Conservation (phyloP, 2,797 vertebrate genomes). For the Bradypus variegatus region DNA sequence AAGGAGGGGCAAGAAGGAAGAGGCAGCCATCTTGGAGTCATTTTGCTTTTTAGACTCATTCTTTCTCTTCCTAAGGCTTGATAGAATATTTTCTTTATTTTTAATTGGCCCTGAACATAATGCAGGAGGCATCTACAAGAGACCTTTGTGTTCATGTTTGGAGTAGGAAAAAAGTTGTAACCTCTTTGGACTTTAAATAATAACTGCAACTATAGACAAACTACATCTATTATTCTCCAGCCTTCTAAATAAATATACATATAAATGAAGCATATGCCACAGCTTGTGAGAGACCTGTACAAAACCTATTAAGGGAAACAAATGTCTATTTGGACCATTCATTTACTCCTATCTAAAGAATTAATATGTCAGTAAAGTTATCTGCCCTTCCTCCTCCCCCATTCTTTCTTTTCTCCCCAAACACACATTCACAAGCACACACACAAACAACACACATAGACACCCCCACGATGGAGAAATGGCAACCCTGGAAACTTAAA, state of each 20-base stretch:
- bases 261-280: constrained; percentile 56
- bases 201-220: constrained; percentile 48
- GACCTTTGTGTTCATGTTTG: constrained; percentile 14
- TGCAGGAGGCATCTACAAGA: constrained; percentile 24
- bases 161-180: constrained; percentile 50
- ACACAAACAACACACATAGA: constrained; percentile 38
- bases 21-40: constrained; percentile 72
- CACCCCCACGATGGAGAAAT: background rate
- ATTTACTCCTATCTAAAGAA: constrained; percentile 42
- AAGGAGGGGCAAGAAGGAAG: constrained; percentile 54
- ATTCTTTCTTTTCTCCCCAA: constrained; percentile 46
- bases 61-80: background rate
- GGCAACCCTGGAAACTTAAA: background rate
- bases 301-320: constrained; percentile 59
- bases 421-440: constrained; percentile 16
- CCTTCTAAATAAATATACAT: constrained; percentile 59
- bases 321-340: constrained; percentile 54
- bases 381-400: constrained; percentile 43
- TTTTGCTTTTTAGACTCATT: constrained; percentile 52
- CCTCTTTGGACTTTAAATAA: constrained; percentile 53
- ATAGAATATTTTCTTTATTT: constrained; percentile 46
- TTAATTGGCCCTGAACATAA: constrained; percentile 38
- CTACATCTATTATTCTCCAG: constrained; percentile 48
- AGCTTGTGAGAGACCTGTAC: constrained; percentile 45
- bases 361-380: constrained; percentile 55